Conservation (phyloP, 2,888 invertebrate genomes). For the Dilophus febrilis region DNA sequence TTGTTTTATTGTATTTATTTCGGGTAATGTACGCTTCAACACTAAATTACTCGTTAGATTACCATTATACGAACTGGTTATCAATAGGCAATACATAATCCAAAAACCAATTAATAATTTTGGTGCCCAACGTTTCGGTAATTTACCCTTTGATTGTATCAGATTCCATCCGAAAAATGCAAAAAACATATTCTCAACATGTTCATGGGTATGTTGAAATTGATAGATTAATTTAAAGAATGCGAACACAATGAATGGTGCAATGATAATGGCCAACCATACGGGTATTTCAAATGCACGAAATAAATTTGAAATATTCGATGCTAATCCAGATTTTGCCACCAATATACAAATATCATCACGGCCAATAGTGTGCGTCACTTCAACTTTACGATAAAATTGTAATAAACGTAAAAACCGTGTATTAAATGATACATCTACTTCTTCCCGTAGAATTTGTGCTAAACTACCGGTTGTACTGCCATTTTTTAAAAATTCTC, state of each 20-base stretch:
- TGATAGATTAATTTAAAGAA: too few relatives aligned
- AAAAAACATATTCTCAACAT: slow-evolving; percentile 9
- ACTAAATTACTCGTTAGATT: slow-evolving; percentile 26
- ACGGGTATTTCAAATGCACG: slow-evolving; percentile 20
- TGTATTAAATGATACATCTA: slow-evolving; percentile 36
- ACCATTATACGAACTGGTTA: slow-evolving; percentile 24
- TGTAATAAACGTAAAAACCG: slow-evolving; percentile 33
- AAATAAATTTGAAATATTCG: slow-evolving; percentile 32
- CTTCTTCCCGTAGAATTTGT: slow-evolving; percentile 17
- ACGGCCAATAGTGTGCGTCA: slow-evolving; percentile 34
- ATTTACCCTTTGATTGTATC: slow-evolving; percentile 15
- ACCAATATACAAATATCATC: slow-evolving; percentile 39
- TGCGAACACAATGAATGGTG: slow-evolving; percentile 7
- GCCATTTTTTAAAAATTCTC: slow-evolving; percentile 12
- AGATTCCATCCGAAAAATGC: slow-evolving; percentile 18
- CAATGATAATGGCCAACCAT: slow-evolving; percentile 18
- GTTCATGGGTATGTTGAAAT: too few relatives aligned
- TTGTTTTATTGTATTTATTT: slow-evolving; percentile 20
- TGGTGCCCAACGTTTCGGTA: slow-evolving; percentile 12
- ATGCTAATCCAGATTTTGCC: slow-evolving; percentile 33
- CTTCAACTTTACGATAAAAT: slow-evolving; percentile 34
- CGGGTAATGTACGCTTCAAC: slow-evolving; percentile 19
- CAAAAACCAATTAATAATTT: slow-evolving; percentile 22
- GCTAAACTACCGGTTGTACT: slow-evolving; percentile 18
- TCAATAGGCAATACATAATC: slow-evolving; percentile 23